phyloP scores from a whole-genome alignment of 1,140 invertebrate species.

The Nasonia giraulti region DNA sequence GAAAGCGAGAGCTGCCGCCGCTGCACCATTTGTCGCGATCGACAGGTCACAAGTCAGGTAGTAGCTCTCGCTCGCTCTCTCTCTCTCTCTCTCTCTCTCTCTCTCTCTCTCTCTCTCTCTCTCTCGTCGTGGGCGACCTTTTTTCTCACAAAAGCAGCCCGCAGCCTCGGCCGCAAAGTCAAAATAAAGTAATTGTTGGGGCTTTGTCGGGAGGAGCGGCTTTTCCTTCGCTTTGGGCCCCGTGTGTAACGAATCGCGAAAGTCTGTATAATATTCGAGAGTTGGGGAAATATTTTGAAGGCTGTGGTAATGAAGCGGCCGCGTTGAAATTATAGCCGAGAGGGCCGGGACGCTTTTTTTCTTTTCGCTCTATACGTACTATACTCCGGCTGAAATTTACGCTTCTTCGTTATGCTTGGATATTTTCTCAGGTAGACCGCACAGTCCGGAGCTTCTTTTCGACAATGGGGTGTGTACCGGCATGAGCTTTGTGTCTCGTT shows the following conservation, averaged over 20 bases:
- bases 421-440: conserved; percentile 7
- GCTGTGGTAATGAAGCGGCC: conserved; percentile 29
- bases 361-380: no score
- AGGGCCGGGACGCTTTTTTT: background rate
- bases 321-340: background rate
- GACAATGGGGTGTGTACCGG: no score
- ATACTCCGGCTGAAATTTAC: no score
- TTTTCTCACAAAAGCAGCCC: conserved; percentile 23
- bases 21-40: conserved; percentile 60
- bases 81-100: conserved; percentile 29
- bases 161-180: conserved; percentile 57
- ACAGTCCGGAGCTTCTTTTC: background rate
- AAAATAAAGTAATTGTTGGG: conserved; percentile 64
- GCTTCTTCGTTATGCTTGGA: background rate
- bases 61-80: no score
- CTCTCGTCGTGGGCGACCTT: conserved; percentile 47
- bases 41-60: background rate
- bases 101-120: no score
- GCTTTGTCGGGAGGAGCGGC: conserved; percentile 10
- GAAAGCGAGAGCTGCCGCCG: conserved; percentile 48
- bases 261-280: background rate
- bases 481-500: background rate
- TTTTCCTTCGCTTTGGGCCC: background rate
- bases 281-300: conserved; percentile 27
- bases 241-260: background rate